phyloP scores from a whole-genome alignment of 64 coral and sea anemone genomes.

The Montipora cactus region DNA sequence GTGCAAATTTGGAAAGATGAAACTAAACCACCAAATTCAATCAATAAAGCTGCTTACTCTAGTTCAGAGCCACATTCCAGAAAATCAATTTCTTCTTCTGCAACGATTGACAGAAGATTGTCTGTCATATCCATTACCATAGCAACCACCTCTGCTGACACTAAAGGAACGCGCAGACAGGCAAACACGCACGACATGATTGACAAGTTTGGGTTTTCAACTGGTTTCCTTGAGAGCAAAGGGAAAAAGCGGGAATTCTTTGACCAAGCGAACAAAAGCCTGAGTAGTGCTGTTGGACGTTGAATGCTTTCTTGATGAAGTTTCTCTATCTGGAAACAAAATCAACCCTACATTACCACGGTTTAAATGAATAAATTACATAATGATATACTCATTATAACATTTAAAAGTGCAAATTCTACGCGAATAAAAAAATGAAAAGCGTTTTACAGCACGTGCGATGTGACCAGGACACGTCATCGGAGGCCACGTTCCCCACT shows the following conservation, averaged over 20 bases:
- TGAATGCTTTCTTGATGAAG: conserved; percentile 81
- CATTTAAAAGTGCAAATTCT: too few species aligned
- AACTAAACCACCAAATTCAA: not conserved
- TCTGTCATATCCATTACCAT: conserved; percentile 98
- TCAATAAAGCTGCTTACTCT: not conserved
- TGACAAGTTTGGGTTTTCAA: conserved; percentile 58
- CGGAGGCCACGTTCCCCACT: too few species aligned
- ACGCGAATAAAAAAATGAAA: too few species aligned
- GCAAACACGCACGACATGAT: conserved; percentile 78
- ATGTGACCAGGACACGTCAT: too few species aligned
- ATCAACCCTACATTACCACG: not conserved
- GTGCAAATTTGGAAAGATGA: not conserved
- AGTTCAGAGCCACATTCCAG: conserved; percentile 34
- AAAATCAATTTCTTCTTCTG: conserved; percentile 1
- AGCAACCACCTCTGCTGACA: conserved; percentile 70
- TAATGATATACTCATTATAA: too few species aligned
- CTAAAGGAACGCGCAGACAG: conserved; percentile 70
- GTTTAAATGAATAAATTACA: too few species aligned
- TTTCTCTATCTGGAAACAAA: conserved; percentile 70
- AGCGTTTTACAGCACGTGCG: too few species aligned
- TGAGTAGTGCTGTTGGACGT: conserved; percentile 87
- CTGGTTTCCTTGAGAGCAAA: conserved; percentile 64
- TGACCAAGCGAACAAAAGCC: conserved; percentile 75
- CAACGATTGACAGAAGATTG: conserved; percentile 52
- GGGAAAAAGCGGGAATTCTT: conserved; percentile 78